These are phyloP conservation scores for Macrotrachela quadricornifera DNA, from an alignment of 1,140 invertebrate species.

Conservation along the genomic window DNA sequence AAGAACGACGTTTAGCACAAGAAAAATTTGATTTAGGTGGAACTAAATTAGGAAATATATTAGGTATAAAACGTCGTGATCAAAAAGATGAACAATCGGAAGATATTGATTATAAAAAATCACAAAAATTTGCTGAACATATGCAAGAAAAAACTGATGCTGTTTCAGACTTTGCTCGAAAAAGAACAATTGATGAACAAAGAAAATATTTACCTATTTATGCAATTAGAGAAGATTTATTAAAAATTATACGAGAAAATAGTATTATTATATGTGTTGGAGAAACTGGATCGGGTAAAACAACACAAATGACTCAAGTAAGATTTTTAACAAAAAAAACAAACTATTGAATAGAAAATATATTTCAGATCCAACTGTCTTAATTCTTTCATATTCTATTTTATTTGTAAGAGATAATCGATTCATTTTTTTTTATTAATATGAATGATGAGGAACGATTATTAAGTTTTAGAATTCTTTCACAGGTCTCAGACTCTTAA, in stretches of 20 bases:
- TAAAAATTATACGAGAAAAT: conserved; percentile 65
- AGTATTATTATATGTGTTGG: conserved; percentile 85
- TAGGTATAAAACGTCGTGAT: conserved; percentile 60
- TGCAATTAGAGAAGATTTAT: conserved; percentile 55
- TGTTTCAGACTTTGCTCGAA: conserved; percentile 65
- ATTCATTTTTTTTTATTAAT: too few relatives aligned
- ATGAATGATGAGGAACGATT: too few relatives aligned
- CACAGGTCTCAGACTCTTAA: neutral
- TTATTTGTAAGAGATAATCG: too few relatives aligned
- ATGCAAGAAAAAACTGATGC: conserved; percentile 50
- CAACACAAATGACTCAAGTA: conserved; percentile 82
- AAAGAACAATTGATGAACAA: conserved; percentile 52
- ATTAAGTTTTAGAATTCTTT: neutral
- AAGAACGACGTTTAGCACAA: conserved; percentile 78
- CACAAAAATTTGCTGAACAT: conserved; percentile 88
- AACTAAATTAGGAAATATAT: conserved; percentile 83
- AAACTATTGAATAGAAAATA: too few relatives aligned
- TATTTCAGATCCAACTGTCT: too few relatives aligned
- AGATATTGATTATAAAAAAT: conserved; percentile 39
- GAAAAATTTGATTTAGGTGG: conserved; percentile 94
- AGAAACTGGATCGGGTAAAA: conserved; percentile 96
- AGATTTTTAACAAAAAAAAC: neutral
- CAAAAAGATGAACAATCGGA: conserved; percentile 11
- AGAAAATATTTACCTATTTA: conserved; percentile 79
- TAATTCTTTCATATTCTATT: too few relatives aligned